Evolutionary conservation across 2,888 invertebrate genomes (phyloP).

Genomic region (Chrysodeixis includens): DNA sequence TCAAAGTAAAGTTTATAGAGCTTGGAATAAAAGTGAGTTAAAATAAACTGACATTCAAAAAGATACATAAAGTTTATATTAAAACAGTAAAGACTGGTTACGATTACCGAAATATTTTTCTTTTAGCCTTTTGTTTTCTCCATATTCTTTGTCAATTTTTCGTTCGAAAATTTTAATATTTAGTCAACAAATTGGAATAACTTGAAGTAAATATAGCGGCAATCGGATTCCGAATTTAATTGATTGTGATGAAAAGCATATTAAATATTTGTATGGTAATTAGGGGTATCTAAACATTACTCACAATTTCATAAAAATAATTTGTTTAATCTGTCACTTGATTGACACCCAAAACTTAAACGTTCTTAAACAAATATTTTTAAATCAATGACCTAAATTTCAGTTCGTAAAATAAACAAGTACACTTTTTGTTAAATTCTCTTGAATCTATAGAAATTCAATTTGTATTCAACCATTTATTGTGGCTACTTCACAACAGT

Average conservation of each 20-base stretch:
- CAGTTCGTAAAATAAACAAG: too few relatives aligned
- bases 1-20: conserved; percentile 47
- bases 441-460: neutral
- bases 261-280: conserved; percentile 41
- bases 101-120: too few relatives aligned
- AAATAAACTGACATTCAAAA: neutral
- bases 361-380: neutral
- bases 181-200: too few relatives aligned
- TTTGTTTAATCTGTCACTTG: neutral
- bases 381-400: neutral
- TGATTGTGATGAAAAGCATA: conserved; percentile 11
- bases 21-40: conserved; percentile 29
- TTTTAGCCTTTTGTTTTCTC: too few relatives aligned
- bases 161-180: too few relatives aligned
- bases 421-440: neutral
- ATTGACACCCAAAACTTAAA: neutral
- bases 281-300: conserved; percentile 27
- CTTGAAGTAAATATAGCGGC: conserved; percentile 27
- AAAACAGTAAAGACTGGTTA: too few relatives aligned
- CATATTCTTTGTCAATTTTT: too few relatives aligned
- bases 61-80: too few relatives aligned
- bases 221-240: conserved; percentile 17
- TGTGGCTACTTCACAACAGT: conserved; percentile 6
- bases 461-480: neutral
- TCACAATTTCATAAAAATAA: conserved; percentile 1